Percentiles rank a stretch among this genome's conserved stretches.
Conservation (phyloP, 2,797 vertebrate genomes). For the Pseudotriccus pelzelni region DNA sequence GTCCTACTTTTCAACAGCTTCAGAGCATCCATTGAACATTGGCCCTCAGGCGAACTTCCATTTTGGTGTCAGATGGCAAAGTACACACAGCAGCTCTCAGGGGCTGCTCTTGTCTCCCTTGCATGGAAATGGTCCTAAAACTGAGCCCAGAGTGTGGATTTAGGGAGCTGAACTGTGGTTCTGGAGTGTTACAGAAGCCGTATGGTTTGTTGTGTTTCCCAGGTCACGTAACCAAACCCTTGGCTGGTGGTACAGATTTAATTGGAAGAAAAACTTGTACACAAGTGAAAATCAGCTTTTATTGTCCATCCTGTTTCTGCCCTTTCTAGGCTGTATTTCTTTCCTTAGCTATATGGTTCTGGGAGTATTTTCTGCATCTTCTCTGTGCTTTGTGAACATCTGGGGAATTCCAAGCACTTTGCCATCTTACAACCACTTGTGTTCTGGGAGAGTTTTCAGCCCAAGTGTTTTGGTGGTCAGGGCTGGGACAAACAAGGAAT, state of each 20-base stretch:
- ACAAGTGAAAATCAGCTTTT: background rate
- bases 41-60: slow-evolving; percentile 26
- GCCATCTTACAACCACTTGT: background rate
- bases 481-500: background rate
- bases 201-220: background rate
- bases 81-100: accelerated
- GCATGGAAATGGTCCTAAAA: background rate
- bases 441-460: background rate
- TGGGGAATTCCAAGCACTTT: background rate
- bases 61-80: slow-evolving; percentile 32
- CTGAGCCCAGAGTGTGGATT: background rate
- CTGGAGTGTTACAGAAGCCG: background rate
- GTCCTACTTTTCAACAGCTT: slow-evolving; percentile 57
- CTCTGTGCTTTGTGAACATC: background rate
- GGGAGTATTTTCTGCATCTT: background rate
- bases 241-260: background rate
- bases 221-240: background rate
- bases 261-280: background rate
- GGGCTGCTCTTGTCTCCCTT: background rate
- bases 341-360: background rate
- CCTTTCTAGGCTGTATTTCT: background rate
- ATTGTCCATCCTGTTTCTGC: background rate
- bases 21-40: background rate
- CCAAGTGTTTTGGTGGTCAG: background rate
- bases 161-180: accelerated